Conservation (phyloP, 2,888 invertebrate species). For the Ormyrus pomaceus region DNA sequence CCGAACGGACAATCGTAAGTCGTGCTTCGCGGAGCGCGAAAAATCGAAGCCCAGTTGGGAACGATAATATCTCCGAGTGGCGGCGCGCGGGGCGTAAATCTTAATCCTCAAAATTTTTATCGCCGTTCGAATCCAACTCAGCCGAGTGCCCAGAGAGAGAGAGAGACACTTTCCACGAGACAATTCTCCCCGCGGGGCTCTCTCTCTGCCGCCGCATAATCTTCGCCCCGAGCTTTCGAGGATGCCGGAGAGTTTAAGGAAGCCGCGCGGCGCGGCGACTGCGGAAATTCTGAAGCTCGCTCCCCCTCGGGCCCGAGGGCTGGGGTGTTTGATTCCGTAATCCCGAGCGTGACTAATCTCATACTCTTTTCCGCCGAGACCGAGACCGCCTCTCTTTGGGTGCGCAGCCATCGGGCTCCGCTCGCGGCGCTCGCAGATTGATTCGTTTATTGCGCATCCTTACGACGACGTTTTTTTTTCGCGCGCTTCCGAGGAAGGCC, state of each 20-base stretch:
- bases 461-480: not conserved
- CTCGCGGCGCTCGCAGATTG: constrained; percentile 30
- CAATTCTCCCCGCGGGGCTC: not conserved
- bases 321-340: constrained; percentile 31
- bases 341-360: constrained; percentile 51
- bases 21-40: too few species aligned
- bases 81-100: too few species aligned
- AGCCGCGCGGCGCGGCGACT: too few species aligned
- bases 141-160: too few species aligned
- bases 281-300: constrained; percentile 4
- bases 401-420: not conserved
- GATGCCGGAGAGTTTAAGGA: constrained; percentile 19
- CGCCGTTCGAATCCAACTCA: too few species aligned
- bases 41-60: too few species aligned
- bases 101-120: too few species aligned
- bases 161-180: too few species aligned
- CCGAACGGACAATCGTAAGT: too few species aligned
- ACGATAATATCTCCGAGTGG: too few species aligned
- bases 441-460: constrained; percentile 34
- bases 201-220: not conserved
- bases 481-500: not conserved
- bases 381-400: not conserved
- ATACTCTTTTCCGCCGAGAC: not conserved
- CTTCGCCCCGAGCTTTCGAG: constrained; percentile 12
- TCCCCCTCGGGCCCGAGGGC: not conserved